Base-by-base conservation (phyloP, 1,140 invertebrate species). In the Phymastichus coffea region DNA sequence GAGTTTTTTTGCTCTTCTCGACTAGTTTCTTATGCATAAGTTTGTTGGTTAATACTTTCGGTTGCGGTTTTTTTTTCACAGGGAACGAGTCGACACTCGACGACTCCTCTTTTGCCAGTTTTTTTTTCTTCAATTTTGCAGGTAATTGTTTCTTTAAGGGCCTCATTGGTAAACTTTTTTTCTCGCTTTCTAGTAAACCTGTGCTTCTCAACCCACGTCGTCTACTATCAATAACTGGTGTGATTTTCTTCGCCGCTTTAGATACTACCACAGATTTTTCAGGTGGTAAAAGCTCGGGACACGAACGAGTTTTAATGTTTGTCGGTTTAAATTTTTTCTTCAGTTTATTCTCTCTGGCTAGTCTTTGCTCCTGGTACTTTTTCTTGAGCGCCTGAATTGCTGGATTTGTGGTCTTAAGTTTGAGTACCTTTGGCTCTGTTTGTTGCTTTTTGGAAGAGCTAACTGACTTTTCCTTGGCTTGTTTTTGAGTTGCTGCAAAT, bases 331-430 rank as follows among this genome's bases (percentile, higher is more conserved):
- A 64, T 61, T 77, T 77, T 14, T 73, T 73, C 44, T 75, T 75
- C n/a, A n/a, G n/a, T 1, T 77, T 71, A 62, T 74, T 72, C 44
- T 78, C 78, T 49, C 86, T 86, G 1, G 83, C 83, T 30, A 87
- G 73, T 59, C 84, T 77, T 64, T 87, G 85, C 54, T 86, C 83
- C 64, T 86, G 85, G 65, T 87, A 87, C 67, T 88, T 87, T 52
- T 84, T 81, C 62, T 85, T 82, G 3, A 88, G 67, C 4, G 85
- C 83, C 66, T 86, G 82, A 17, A 87, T 77, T 2, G 84, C 81
- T 3, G 81, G 74, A 30, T 79, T 72, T 65, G 75, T 64, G 3
- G 72, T 65, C 17, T 78, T 78, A 12, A 71, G 74, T 63, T 77
- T 79, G 17, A 54, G 57, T 12, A 61, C 67, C 25, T 68, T 76